Conservation (phyloP, 2,113 vertebrate species). For the Indicator maculatus region DNA sequence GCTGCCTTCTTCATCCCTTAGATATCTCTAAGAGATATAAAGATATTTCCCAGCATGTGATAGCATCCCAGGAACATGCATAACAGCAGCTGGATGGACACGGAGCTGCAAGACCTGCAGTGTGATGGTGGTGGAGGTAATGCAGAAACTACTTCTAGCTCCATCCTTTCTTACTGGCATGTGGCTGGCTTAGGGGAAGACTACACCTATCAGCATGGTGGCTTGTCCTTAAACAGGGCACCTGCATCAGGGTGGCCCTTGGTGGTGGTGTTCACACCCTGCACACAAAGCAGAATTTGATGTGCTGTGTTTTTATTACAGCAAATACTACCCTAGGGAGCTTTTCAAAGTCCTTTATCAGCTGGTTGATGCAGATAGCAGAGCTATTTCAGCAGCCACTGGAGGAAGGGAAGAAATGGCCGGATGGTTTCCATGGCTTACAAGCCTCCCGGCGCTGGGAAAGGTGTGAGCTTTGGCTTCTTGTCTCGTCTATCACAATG, state of each 20-base stretch:
- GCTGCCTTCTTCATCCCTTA: not conserved
- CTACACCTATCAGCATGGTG: accelerated
- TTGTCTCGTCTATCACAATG: not conserved
- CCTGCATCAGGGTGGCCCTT: accelerated
- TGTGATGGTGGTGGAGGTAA: too few relatives aligned
- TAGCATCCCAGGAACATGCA: not conserved
- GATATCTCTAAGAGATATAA: not conserved
- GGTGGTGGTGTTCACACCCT: not conserved
- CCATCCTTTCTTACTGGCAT: not conserved
- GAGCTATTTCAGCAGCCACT: not conserved
- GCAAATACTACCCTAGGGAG: not conserved
- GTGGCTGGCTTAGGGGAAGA: not conserved
- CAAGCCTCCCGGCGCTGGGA: not conserved
- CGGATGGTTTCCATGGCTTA: not conserved
- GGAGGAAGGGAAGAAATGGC: not conserved
- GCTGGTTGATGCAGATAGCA: not conserved
- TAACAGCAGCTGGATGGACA: accelerated
- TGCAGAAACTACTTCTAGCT: not conserved
- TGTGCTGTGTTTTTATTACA: not conserved
- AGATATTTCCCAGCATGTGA: not conserved
- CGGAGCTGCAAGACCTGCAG: not conserved
- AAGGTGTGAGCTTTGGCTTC: not conserved
- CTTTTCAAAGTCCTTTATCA: not conserved
- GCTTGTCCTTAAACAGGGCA: accelerated
- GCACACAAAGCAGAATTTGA: not conserved